Evolutionary conservation across 2,888 invertebrate genomes (phyloP), one percentile per base, ranked within the genome.

Genomic region (Cheilosia pagana): DNA sequence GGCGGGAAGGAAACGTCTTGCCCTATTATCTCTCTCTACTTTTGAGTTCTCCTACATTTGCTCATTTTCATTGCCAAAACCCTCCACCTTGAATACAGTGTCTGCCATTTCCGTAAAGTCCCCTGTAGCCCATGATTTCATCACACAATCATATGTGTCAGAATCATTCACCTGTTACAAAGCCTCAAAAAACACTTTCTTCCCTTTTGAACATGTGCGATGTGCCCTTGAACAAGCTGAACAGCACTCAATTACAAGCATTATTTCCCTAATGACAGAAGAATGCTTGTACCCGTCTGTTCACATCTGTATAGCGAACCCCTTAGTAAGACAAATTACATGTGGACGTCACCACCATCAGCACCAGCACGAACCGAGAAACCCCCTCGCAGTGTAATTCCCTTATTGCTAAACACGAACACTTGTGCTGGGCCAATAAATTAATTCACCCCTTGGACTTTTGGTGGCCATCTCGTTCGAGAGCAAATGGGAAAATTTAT

Each of bases 231-330:
- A 63, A 43, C 31, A 19, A 48, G 48, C 25, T 53, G 12, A 45
- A 53, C 52, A 74, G 21, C 62, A 70, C 71, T 71, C 71, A 82
- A 77, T 82, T 77, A 82, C 77, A 60, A 72, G 71, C 53, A 53
- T 55, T 77, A 82, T 82, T 82, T 60, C 65, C 76, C 71, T 72
- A 77, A 77, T 77, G 81, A 76, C 71, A 77, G 39, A 43, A 60
- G 48, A 65, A 65, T 76, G 60, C 71, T 65, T 65, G 76, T 68
- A 60, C n/a, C 68, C 76, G 68, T 77, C 77, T 70, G 62, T 62
- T 77, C 52, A 43, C 67, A 68, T 76, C 67, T 62, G 60, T 25
- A 0, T 2, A 28, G 53, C 4, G 35, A 62, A 21, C 45, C 70
- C 60, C 70, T 77, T 62, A 70, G 39, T 25, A 35, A 77, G 77